Evolutionary conservation across 2,888 invertebrate species (phyloP).

Genomic region (Stenodera caucasica): DNA sequence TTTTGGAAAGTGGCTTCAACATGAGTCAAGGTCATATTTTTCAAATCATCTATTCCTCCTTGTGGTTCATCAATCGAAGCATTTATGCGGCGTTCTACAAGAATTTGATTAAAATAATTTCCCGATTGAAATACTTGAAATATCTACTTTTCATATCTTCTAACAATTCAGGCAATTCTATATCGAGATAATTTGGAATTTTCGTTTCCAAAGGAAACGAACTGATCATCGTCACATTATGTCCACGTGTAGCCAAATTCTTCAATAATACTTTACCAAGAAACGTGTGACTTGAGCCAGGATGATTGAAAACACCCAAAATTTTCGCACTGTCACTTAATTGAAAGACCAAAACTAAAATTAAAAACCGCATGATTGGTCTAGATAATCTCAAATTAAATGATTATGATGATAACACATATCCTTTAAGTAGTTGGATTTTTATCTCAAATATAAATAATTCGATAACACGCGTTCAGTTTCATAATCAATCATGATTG

Average conservation of each 20-base stretch:
- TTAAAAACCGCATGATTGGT: too few species aligned
- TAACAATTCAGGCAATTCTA: constrained; percentile 26
- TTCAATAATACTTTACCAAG: constrained; percentile 51
- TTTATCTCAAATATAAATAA: background rate
- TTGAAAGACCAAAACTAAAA: background rate
- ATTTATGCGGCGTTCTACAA: background rate
- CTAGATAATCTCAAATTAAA: too few species aligned
- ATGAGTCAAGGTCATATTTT: constrained; percentile 22
- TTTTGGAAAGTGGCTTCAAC: constrained; percentile 21
- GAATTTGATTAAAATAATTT: background rate
- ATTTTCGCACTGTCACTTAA: constrained; percentile 26
- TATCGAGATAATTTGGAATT: constrained; percentile 33
- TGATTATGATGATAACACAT: too few species aligned
- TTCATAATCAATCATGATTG: background rate
- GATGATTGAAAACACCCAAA: constrained; percentile 36
- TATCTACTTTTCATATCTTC: constrained; percentile 25
- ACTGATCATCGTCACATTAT: constrained; percentile 59
- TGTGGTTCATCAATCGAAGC: background rate
- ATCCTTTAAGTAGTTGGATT: too few species aligned
- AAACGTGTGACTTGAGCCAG: constrained; percentile 34
- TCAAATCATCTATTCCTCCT: constrained; percentile 4
- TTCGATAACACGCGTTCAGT: background rate
- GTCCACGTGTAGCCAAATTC: constrained; percentile 58
- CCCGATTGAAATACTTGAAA: background rate
- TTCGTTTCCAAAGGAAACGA: constrained; percentile 30